A percentile compares a stretch with the other conserved stretches of the same genome.
Conservation (phyloP, 1,140 invertebrate species). For the Drosophila dunni region DNA sequence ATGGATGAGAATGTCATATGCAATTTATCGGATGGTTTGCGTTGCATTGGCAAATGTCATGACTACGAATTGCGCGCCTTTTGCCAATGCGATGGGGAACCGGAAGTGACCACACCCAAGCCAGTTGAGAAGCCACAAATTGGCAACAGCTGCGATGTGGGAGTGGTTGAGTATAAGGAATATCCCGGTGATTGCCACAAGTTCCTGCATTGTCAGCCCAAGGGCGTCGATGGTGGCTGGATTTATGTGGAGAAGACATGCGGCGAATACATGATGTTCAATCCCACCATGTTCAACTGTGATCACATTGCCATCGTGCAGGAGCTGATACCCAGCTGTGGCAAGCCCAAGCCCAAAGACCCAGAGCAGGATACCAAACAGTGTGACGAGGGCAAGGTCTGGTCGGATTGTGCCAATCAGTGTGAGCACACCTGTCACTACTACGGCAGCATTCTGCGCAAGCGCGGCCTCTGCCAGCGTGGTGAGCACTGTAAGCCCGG, state of each 20-base stretch:
- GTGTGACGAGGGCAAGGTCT: slow-evolving; percentile 83
- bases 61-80: slow-evolving; percentile 91
- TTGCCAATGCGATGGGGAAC: slow-evolving; percentile 87
- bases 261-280: slow-evolving; percentile 87
- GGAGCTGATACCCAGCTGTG: slow-evolving; percentile 87
- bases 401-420: slow-evolving; percentile 87
- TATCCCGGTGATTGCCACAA: slow-evolving; percentile 86
- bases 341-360: slow-evolving; percentile 21
- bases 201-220: slow-evolving; percentile 87
- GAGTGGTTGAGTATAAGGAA: slow-evolving; percentile 76
- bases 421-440: slow-evolving; percentile 88
- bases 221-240: slow-evolving; percentile 61
- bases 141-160: slow-evolving; percentile 60
- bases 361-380: slow-evolving; percentile 46
- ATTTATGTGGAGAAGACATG: slow-evolving; percentile 87
- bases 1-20: slow-evolving; percentile 91
- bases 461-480: slow-evolving; percentile 70
- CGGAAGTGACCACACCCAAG: slow-evolving; percentile 22
- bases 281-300: slow-evolving; percentile 87
- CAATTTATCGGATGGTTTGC: slow-evolving; percentile 89
- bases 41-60: slow-evolving; percentile 87
- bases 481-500: slow-evolving; percentile 76
- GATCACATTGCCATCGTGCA: slow-evolving; percentile 88
- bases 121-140: slow-evolving; percentile 60
- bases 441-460: slow-evolving; percentile 81